Evolutionary conservation across 2,113 vertebrate genomes (phyloP), one percentile per base, ranked within the genome.

Genomic region (Herpetotheres cachinnans): DNA sequence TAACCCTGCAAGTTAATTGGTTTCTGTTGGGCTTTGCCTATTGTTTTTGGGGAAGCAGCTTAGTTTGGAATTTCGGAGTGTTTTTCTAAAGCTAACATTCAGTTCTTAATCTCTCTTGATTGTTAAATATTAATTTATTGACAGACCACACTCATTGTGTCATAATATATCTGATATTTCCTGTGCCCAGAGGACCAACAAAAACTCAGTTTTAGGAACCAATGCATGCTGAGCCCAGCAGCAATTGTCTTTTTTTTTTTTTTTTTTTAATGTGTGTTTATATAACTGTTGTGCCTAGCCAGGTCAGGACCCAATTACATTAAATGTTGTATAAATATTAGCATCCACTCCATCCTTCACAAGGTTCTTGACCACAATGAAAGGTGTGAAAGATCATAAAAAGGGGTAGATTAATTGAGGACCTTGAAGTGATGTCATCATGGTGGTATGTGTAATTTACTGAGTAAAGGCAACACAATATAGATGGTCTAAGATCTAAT

Each of bases 51-150:
- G 55, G 59, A 93, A 83, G 38, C 16, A 90, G 55, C 52, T 94
- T 74, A 79, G 95, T 69, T 86, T 95, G 92, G 77, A 94, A 90
- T 82, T 93, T 81, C 90, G 2, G 40, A 96, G 89, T 95, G 94
- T 49, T 95, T 96, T 94, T 72, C 93, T 94, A 95, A 93, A 90
- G 90, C 79, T 88, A 96, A 96, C 93, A 87, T 94, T 95, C 61
- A 79, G 52, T 86, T 85, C 69, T 70, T 96, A 87, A 96, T 91
- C 92, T 93, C 82, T 86, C 58, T 79, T 69, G 56, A 90, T 92
- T 86, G 92, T 95, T 96, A 97, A 97, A 96, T 91, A 95, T 96
- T 96, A 97, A 92, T 97, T 96, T 95, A 91, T 81, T 93, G 95
- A 87, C 81, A 92, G 83, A 91, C 73, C 91, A 94, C 86, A 94